Base-by-base conservation (phyloP, 2,113 vertebrate species). In the Trinectes maculatus region DNA sequence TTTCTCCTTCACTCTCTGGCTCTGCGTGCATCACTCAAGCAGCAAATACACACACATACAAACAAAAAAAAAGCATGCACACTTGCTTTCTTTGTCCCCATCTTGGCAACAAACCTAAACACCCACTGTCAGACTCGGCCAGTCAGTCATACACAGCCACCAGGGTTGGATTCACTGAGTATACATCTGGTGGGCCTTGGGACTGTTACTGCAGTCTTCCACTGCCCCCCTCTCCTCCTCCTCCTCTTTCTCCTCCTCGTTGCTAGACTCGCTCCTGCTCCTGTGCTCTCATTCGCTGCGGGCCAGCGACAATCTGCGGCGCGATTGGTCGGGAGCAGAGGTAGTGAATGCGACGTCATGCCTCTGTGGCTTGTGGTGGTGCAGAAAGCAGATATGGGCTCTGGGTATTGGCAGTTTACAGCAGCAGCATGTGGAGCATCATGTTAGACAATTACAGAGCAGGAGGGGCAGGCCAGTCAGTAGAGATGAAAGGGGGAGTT, bases 201-300 rank as follows among this genome's bases (percentile, higher is more conserved):
- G 67, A 78, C 67, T 28, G 77, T 71, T 74, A 47, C 80, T 76
- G 86, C 85, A 79, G 81, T 73, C 77, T 74, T 72, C 71, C 73
- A 77, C 74, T 34, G 36, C 71, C 51, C 31, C 15, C 49, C 33
- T 29, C 16, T 51, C 79, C 65, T 65, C 69, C 56, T 58, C 64
- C 58, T 64, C 34, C 59, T 19, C 11, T 47, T 63, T 8, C 51
- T 58, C 31, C 74, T 79, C 68, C 74, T 74, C n/a, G 80, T 91
- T 91, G 85, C 90, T 89, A 91, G 78, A 86, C 86, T 85, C 74
- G 53, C 36, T 76, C 53, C 77, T 44, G 66, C 55, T 82, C 69
- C 55, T 13, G 34, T 24, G 1, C 69, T 80, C 65, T 82, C 53
- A 91, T 91, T 92, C 57, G 91, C 72, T 2, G 51, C 74, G 56